Conservation (phyloP, 2,113 vertebrate genomes). For the Thunnus thynnus region DNA sequence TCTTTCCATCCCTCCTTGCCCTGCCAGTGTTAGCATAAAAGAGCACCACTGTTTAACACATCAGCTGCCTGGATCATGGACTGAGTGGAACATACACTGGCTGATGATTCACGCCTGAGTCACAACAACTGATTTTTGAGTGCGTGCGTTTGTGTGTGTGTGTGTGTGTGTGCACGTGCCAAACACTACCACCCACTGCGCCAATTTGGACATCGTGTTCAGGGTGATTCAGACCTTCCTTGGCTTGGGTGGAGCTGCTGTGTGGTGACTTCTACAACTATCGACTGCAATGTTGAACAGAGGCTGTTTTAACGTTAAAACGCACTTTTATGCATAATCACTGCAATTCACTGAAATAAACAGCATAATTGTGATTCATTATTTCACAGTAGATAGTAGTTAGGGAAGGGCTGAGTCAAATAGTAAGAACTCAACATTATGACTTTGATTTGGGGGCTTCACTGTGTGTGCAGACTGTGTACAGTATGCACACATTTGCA, state of each 20-base stretch:
- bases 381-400: constrained; percentile 36
- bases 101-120: constrained; percentile 73
- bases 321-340: constrained; percentile 37
- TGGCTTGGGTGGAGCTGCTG: constrained; percentile 69
- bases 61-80: constrained; percentile 49
- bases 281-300: constrained; percentile 43
- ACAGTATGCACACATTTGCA: background rate
- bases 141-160: constrained; percentile 30
- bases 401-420: constrained; percentile 29
- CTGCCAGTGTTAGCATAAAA: constrained; percentile 34
- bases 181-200: constrained; percentile 43
- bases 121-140: constrained; percentile 58
- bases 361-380: constrained; percentile 22
- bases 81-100: constrained; percentile 62
- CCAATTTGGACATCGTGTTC: constrained; percentile 66
- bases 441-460: background rate
- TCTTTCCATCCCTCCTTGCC: constrained; percentile 35
- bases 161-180: constrained; percentile 27
- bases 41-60: constrained; percentile 43
- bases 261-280: constrained; percentile 69
- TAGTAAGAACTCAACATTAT: background rate
- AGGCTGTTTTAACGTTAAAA: constrained; percentile 40
- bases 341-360: constrained; percentile 41
- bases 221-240: constrained; percentile 82
- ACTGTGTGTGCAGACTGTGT: constrained; percentile 8